phyloP scores from a whole-genome alignment of 2,888 invertebrate genomes.

The Stenchaetothrips biformis region DNA sequence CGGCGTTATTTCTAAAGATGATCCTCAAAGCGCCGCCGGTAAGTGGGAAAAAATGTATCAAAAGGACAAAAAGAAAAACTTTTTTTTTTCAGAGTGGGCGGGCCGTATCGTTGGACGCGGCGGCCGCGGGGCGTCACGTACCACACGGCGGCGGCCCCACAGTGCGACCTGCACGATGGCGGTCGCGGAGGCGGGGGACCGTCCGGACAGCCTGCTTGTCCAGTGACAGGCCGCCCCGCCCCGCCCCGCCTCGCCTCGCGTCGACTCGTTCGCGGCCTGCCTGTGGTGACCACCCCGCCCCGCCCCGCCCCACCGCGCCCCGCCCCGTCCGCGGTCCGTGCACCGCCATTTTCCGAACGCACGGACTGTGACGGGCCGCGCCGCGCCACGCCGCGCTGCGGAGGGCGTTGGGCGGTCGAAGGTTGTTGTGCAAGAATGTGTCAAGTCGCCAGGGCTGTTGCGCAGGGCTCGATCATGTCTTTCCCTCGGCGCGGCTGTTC shows the following conservation, averaged over 20 bases:
- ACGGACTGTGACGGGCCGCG: constrained; percentile 15
- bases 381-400: neutral
- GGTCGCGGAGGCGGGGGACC: too few relatives aligned
- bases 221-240: neutral
- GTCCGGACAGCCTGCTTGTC: neutral
- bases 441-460: constrained; percentile 3
- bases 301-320: neutral
- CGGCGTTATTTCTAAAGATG: too few relatives aligned
- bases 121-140: neutral
- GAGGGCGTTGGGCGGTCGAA: neutral
- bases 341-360: constrained; percentile 19
- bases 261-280: neutral
- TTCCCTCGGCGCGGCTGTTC: neutral
- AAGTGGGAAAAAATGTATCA: too few relatives aligned
- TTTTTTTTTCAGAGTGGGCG: too few relatives aligned
- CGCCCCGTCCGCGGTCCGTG: neutral
- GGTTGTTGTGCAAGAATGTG: constrained; percentile 23
- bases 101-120: too few relatives aligned
- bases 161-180: neutral
- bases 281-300: neutral
- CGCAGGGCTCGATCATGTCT: neutral
- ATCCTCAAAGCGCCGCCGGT: too few relatives aligned
- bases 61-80: too few relatives aligned
- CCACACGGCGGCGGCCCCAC: neutral
- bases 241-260: neutral